Conservation (phyloP, 2,888 invertebrate genomes). For the Hirtodrosophila histrioides region DNA sequence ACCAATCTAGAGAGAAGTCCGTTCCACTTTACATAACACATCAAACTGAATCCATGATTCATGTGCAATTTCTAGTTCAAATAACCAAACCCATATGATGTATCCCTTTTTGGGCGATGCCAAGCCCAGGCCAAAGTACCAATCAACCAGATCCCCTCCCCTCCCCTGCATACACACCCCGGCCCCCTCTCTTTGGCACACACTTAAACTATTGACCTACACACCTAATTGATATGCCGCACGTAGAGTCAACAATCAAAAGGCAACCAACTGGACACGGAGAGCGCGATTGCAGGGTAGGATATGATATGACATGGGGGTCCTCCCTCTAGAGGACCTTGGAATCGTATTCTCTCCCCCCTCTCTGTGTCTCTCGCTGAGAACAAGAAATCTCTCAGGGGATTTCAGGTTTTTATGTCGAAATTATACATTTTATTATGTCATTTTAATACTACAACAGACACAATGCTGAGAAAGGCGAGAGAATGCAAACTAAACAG, state of each 20-base stretch:
- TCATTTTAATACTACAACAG: slow-evolving; percentile 62
- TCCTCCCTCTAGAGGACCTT: neutral
- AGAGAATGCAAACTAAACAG: slow-evolving; percentile 60
- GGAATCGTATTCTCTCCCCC: neutral
- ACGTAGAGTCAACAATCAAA: slow-evolving; percentile 64
- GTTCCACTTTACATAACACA: slow-evolving; percentile 20
- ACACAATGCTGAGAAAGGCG: slow-evolving; percentile 1
- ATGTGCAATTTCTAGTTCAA: slow-evolving; percentile 48
- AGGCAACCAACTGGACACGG: slow-evolving; percentile 18
- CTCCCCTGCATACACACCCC: neutral
- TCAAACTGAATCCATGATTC: slow-evolving; percentile 48
- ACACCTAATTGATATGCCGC: slow-evolving; percentile 71
- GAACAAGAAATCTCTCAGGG: slow-evolving; percentile 52
- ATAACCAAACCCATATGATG: slow-evolving; percentile 25
- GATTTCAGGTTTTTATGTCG: slow-evolving; percentile 68
- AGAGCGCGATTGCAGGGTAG: too few species aligned
- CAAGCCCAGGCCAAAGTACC: slow-evolving; percentile 19
- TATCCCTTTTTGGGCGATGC: slow-evolving; percentile 20
- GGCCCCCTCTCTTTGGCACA: slow-evolving; percentile 9
- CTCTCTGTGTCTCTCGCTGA: neutral
- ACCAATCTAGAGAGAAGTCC: neutral
- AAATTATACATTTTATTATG: slow-evolving; percentile 78
- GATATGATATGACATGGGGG: too few species aligned
- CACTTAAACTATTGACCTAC: slow-evolving; percentile 68
- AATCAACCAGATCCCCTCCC: neutral